phyloP scores from a whole-genome alignment of 2,888 invertebrate species.

The Papilio protenor region DNA sequence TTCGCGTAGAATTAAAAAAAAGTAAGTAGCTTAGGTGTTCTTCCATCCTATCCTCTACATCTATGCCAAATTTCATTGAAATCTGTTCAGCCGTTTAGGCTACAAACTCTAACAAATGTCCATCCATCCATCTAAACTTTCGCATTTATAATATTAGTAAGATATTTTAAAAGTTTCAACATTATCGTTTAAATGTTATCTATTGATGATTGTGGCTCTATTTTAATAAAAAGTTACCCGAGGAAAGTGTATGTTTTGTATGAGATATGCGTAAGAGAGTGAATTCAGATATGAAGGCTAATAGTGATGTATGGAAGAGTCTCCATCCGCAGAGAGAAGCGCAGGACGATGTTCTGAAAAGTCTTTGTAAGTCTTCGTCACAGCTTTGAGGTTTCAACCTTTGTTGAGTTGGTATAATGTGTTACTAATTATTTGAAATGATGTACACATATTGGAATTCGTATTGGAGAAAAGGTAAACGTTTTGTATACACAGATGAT shows the following conservation, averaged over 20 bases:
- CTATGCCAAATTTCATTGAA: too few relatives aligned
- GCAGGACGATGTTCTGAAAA: neutral
- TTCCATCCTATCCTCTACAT: too few relatives aligned
- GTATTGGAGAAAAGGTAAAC: conserved; percentile 10
- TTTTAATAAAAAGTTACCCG: too few relatives aligned
- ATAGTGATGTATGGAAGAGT: neutral
- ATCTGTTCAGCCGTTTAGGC: too few relatives aligned
- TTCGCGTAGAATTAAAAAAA: too few relatives aligned
- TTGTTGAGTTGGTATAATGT: neutral
- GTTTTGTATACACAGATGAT: conserved; percentile 12
- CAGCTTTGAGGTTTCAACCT: neutral
- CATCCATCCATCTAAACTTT: too few relatives aligned
- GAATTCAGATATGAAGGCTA: neutral
- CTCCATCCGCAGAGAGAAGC: too few relatives aligned
- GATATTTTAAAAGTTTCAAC: neutral
- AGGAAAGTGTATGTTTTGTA: neutral
- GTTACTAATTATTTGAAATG: conserved; percentile 13
- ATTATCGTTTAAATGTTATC: neutral
- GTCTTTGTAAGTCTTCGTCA: neutral
- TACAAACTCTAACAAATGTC: too few relatives aligned
- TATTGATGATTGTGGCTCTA: neutral
- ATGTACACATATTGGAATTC: conserved; percentile 16
- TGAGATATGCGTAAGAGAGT: neutral
- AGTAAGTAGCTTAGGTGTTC: neutral
- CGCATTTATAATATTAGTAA: too few relatives aligned